Evolutionary conservation across 2,888 invertebrate species (phyloP), one percentile per base, ranked within the genome.

Genomic region (Cynaeus angustus): DNA sequence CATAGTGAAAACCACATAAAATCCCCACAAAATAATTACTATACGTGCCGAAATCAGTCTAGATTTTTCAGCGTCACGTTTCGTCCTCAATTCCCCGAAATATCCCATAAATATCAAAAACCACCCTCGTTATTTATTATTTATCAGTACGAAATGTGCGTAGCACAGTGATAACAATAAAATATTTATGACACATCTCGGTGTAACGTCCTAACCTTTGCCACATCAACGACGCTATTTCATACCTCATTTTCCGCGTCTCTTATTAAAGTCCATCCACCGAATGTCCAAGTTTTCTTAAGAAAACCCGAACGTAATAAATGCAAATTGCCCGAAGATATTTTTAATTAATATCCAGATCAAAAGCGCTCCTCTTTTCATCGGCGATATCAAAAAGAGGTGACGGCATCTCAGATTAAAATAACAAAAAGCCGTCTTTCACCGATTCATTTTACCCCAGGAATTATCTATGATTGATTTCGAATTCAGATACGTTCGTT

Each of bases 271-370:
- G 48, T 48, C 48, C 1, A 8, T 43, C 14, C 14, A 33, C 12
- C 30, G 33, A 41, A 10, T 10, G 28, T 58, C 26, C 56, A 45
- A 9, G 6, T 10, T 28, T 10, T 9, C 6, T 21, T 2, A 28
- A 10, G 9, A 48, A 26, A 48, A 48, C 26, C 2, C 16, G 26
- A 56, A 14, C 64, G 53, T 64, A 52, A 52, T 64, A 64, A 64
- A 53, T 64, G 64, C 64, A 64, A 64, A 64, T 53, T 43, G 64
- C 64, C 64, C 12, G n/a, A 53, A 45, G 64, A 64, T 64, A 53
- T 64, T 64, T 64, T 64, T 64, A 64, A 64, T 64, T 64, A 64
- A 64, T 64, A 64, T 64, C 53, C 30, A 64, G 43, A 53, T 64
- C 53, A 64, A 64, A 64, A 53, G 45, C 21, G 21, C 13, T 45